These are phyloP conservation scores for Crax fasciolata DNA, from an alignment of 2,797 vertebrate species.

Conservation along the genomic window DNA sequence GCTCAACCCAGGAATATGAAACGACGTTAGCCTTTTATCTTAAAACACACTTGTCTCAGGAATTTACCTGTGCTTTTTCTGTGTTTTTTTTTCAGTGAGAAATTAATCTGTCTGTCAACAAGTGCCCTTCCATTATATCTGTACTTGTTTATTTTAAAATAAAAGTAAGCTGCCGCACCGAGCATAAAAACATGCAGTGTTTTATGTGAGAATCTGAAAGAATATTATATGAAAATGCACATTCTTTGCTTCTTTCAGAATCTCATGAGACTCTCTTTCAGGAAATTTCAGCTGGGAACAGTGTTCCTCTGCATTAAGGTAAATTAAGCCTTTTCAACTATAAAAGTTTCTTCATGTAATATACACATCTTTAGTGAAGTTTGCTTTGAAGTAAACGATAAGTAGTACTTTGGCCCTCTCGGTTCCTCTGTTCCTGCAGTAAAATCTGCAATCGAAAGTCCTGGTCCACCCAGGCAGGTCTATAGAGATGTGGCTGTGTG, in stretches of 20 bases:
- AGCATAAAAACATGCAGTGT: constrained; percentile 20
- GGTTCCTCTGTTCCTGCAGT: background rate
- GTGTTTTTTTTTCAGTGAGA: background rate
- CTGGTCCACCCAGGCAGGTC: background rate
- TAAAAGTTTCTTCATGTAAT: background rate
- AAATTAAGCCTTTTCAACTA: constrained; percentile 44
- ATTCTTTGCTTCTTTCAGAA: constrained; percentile 74
- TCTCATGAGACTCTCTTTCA: constrained; percentile 58
- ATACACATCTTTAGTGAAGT: background rate
- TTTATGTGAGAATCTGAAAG: constrained; percentile 63
- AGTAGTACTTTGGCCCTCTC: background rate
- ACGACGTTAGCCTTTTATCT: constrained; percentile 16
- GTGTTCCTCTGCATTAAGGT: constrained; percentile 47
- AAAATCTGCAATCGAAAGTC: background rate
- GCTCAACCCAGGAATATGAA: background rate
- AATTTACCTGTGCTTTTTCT: constrained; percentile 22
- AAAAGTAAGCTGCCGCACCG: constrained; percentile 31
- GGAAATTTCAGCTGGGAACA: constrained; percentile 67
- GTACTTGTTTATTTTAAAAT: constrained; percentile 68
- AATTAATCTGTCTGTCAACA: constrained; percentile 63
- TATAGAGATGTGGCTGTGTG: background rate
- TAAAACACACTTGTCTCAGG: background rate
- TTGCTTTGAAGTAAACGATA: background rate
- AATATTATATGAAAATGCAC: constrained; percentile 78
- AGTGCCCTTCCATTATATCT: constrained; percentile 64